phyloP scores from a whole-genome alignment of 2,797 vertebrate genomes.

The Oreonectes daqikongensis region DNA sequence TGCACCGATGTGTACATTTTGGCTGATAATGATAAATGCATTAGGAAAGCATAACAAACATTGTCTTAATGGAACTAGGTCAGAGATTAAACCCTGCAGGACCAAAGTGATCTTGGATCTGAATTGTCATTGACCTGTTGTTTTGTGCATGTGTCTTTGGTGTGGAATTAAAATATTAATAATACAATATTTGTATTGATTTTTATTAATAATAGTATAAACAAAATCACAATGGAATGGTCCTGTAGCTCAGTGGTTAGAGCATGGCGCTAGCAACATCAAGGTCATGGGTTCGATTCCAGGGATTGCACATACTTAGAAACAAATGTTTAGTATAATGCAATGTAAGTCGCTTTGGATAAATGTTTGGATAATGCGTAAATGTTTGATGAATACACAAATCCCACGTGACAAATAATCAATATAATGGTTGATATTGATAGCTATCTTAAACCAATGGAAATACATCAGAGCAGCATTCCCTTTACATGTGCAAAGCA shows the following conservation, averaged over 20 bases:
- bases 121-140: background rate
- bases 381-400: constrained; percentile 1
- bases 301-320: too few species aligned
- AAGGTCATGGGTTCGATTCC: too few species aligned
- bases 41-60: constrained; percentile 6
- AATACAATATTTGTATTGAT: background rate
- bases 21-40: too few species aligned
- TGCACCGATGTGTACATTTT: too few species aligned
- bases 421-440: background rate
- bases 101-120: constrained; percentile 3
- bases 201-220: background rate
- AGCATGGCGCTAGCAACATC: too few species aligned
- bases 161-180: constrained; percentile 19
- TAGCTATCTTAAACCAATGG: background rate
- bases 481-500: constrained; percentile 22
- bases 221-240: background rate
- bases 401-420: background rate
- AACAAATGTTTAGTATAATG: too few species aligned
- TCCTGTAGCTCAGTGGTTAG: too few species aligned
- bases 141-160: background rate
- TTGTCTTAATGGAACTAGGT: constrained; percentile 4
- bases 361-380: too few species aligned
- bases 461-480: constrained; percentile 2
- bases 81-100: constrained; percentile 6
- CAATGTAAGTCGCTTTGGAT: too few species aligned